Evolutionary conservation across 2,888 invertebrate species (phyloP).

Genomic region (Brachynemurus nebulosus): DNA sequence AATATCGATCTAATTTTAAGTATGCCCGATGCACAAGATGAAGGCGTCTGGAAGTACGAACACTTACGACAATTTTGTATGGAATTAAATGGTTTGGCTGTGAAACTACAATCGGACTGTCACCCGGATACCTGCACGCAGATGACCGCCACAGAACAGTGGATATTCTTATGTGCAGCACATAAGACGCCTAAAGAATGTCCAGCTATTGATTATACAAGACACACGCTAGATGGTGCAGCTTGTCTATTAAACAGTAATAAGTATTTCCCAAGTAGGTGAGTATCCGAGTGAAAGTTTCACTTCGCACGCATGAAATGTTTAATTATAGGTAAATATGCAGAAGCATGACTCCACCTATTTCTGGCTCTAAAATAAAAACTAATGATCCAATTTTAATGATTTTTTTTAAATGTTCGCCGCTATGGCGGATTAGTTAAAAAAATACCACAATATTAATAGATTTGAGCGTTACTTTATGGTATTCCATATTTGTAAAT

Average conservation of each 20-base stretch:
- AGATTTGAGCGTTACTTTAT: too few relatives aligned
- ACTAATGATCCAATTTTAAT: too few relatives aligned
- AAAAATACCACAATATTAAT: too few relatives aligned
- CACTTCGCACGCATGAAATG: too few relatives aligned
- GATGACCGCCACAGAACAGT: slow-evolving; percentile 99
- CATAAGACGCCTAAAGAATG: slow-evolving; percentile 99
- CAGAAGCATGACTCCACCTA: too few relatives aligned
- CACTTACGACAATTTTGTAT: slow-evolving; percentile 98
- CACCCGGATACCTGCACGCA: slow-evolving; percentile 95
- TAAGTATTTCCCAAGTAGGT: slow-evolving; percentile 99
- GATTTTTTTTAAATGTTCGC: too few relatives aligned
- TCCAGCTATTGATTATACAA: slow-evolving; percentile 97
- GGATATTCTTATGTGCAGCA: slow-evolving; percentile 99
- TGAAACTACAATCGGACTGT: slow-evolving; percentile 90
- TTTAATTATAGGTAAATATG: too few relatives aligned
- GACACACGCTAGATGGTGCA: slow-evolving; percentile 97
- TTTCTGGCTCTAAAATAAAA: too few relatives aligned
- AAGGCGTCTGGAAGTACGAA: slow-evolving; percentile 99
- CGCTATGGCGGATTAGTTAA: too few relatives aligned
- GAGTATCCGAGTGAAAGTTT: too few relatives aligned
- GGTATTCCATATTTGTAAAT: too few relatives aligned
- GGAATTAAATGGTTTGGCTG: slow-evolving; percentile 97
- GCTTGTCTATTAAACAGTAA: slow-evolving; percentile 97
- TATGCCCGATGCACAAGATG: slow-evolving; percentile 95
- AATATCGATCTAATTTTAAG: slow-evolving; percentile 89